Evolutionary conservation across 2,797 vertebrate species (phyloP).

Genomic region (Phrynocephalus guinanensis): DNA sequence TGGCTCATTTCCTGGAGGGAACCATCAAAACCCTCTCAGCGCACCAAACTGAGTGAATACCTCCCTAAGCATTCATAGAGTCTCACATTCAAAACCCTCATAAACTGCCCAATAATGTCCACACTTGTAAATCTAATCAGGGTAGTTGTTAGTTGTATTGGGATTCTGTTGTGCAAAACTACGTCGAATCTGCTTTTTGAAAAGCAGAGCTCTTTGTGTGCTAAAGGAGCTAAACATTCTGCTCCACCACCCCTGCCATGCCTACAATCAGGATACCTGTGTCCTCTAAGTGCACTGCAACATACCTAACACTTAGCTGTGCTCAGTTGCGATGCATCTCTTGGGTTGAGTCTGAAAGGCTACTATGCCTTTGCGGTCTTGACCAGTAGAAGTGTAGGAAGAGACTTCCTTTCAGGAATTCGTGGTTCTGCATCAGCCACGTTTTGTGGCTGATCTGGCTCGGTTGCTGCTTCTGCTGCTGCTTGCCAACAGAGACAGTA

Average conservation of each 20-base stretch:
- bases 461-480: slow-evolving; percentile 48
- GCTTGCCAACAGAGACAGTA: slow-evolving; percentile 21
- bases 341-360: no score
- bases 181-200: neutral
- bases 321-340: neutral
- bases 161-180: neutral
- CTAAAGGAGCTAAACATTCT: neutral
- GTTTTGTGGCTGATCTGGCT: slow-evolving; percentile 27
- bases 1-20: neutral
- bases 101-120: neutral
- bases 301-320: neutral
- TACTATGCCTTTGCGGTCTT: neutral
- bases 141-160: no score
- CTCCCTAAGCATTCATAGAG: neutral
- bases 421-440: neutral
- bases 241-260: neutral
- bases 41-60: neutral
- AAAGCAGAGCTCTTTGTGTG: neutral
- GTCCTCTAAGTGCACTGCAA: no score
- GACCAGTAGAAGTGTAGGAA: neutral
- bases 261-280: neutral
- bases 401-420: no score
- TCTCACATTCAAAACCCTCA: no score
- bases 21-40: neutral
- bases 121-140: no score